Evolutionary conservation across 2,797 vertebrate genomes (phyloP), one percentile per base, ranked within the genome.

Genomic region (Trachops cirrhosus): DNA sequence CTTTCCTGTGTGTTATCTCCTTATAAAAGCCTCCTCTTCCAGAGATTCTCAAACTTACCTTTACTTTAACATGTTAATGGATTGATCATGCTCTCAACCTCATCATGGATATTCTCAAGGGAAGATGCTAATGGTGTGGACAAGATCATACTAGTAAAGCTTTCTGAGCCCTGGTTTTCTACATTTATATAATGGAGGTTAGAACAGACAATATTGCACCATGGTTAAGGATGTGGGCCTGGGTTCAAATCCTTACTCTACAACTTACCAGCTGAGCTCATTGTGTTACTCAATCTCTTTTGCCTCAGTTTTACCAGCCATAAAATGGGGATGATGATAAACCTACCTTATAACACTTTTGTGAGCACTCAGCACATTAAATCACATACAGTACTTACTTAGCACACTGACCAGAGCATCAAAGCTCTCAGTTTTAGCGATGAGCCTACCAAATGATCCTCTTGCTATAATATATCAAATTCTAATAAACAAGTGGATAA

Each of bases 301-400:
- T 75, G 77, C 34, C 71, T 92, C 16, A 32, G 34, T 85, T 92
- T 92, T 2, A 32, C 7, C 46, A 4, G 73, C 59, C 80, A 94
- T 71, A 59, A 85, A 52, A 62, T 32, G 24, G 34, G 26, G 16
- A 48, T 46, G n/a, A 44, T 54, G 4, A 79, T 29, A 68, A 16
- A 0, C 4, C 9, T 6, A 26, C 26, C 46, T 70, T 6, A 14
- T 71, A 21, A 37, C 2, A 1, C 11, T 4, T 0, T 26, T 39
- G 10, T 62, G 67, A 67, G 22, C 79, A 87, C 9, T 46, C 32
- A 6, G 18, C 6, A 15, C 14, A 2, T 24, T 46, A 12, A 39
- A 29, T 34, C 32, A 32, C 1, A 4, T 11, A 22, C 34, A 80
- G 67, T 54, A 67, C 59, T 85, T 54, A 71, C 59, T 85, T 3